These are phyloP conservation scores for Ochotona curzoniae DNA, from an alignment of 2,113 vertebrate species.

Conservation along the genomic window DNA sequence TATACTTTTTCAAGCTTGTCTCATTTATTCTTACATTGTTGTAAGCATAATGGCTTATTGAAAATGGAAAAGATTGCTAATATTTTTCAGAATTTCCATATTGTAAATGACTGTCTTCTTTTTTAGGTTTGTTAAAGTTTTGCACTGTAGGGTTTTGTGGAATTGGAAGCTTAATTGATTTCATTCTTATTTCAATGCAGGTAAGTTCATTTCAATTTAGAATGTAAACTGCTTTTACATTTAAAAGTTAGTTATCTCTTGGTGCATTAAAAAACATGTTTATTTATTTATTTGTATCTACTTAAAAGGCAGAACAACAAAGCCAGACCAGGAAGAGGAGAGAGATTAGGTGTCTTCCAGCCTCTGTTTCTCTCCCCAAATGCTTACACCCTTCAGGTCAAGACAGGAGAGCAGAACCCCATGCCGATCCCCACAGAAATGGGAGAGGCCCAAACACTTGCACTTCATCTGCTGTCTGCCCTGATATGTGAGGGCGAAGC, in stretches of 20 bases:
- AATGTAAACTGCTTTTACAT: neutral
- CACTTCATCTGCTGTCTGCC: too few species aligned
- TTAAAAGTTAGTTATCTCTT: conserved; percentile 34
- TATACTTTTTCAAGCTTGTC: neutral
- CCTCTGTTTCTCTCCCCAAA: too few species aligned
- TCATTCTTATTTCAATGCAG: conserved; percentile 99
- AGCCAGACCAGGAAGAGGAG: too few species aligned
- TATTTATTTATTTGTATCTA: neutral
- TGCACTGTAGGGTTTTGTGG: conserved; percentile 99
- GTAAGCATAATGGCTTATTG: neutral
- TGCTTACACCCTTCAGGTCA: too few species aligned
- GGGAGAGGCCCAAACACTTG: too few species aligned
- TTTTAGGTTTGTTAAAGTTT: conserved; percentile 96
- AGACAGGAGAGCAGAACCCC: too few species aligned
- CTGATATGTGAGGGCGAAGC: too few species aligned
- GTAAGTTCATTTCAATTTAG: conserved; percentile 85
- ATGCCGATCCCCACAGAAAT: too few species aligned
- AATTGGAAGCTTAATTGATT: conserved; percentile 97
- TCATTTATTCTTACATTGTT: conserved; percentile 50
- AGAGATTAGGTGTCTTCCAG: too few species aligned
- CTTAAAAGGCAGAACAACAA: too few species aligned
- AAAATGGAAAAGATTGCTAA: conserved; percentile 51
- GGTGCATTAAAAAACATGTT: neutral
- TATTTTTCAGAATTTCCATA: conserved; percentile 31
- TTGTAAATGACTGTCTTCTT: conserved; percentile 67